Base-by-base conservation (phyloP, 2,797 vertebrate genomes). In the Manis pentadactyla region DNA sequence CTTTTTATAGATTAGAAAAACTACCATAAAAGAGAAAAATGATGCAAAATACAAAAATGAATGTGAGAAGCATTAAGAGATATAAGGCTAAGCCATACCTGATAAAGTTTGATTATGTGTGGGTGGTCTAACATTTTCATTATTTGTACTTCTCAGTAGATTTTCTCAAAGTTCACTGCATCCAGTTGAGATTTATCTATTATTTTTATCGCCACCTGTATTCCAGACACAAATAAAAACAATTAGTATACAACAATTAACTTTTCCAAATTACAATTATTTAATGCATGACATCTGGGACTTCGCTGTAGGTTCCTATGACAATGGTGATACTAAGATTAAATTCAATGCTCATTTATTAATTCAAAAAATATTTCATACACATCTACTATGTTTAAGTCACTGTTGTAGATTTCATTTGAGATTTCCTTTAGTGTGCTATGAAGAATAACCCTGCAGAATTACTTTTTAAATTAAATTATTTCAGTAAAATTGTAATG, bases 51-150 rank as follows among this genome's bases (percentile, higher is more conserved):
- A 81, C 3, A 69, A 21, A 73, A 37, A 6, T 68, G 39, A 92
- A 61, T 46, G 8, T 90, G 4, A 37, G n/a, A 55, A 23, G 21
- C 68, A 21, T 4, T n/a, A 15, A 64, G 25, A 59, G 25, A 29
- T 27, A 5, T 37, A 57, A 90, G 55, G 61, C 2, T 81, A 81
- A 34, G 27, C 2, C 88, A 15, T 98, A 99, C 99, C 99, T 99
- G 99, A 98, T 99, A 99, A 90, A 99, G 99, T 98, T 99, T 99
- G 98, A 99, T 99, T 95, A 99, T 99, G 98, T 99, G 99, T 7
- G 99, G 99, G 97, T 99, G 99, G 98, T 99, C 99, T 94, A 99
- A 99, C 99, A 99, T 99, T 98, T 99, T 99, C 99, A 99, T 99
- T 98, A 99, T 99, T 98, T 99, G 99, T 89, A 99, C 99, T 94